These are phyloP conservation scores for Myripristis murdjan DNA, from an alignment of 2,797 vertebrate genomes.

Conservation along the genomic window DNA sequence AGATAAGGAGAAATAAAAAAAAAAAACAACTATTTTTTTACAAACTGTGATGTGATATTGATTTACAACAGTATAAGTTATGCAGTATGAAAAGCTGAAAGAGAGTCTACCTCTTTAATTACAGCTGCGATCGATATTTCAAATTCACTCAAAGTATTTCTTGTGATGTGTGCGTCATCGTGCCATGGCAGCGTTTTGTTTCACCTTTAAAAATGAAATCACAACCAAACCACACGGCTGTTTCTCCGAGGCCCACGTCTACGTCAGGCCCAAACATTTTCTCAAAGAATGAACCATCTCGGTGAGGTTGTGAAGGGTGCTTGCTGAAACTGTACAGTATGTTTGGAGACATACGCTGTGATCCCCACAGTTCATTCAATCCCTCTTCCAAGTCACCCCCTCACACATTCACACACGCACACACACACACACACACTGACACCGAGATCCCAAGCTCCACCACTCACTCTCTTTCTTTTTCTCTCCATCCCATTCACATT, in stretches of 20 bases:
- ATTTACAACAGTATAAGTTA: no score
- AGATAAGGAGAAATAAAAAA: constrained; percentile 13
- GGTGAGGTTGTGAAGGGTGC: no score
- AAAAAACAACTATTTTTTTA: no score
- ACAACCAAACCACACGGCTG: not conserved
- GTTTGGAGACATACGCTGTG: not conserved
- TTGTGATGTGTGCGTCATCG: not conserved
- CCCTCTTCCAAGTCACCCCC: not conserved
- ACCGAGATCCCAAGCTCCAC: constrained; percentile 23
- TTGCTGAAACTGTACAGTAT: no score
- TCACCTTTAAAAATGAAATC: not conserved
- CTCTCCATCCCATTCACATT: constrained; percentile 30
- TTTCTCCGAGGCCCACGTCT: not conserved
- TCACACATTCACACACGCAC: not conserved
- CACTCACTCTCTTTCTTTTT: not conserved
- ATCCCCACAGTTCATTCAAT: constrained; percentile 18
- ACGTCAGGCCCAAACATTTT: not conserved
- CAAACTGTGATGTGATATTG: no score
- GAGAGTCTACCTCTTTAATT: no score
- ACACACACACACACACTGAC: no score
- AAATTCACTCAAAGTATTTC: not conserved
- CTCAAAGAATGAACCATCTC: no score
- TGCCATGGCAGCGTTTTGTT: not conserved
- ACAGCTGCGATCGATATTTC: no score
- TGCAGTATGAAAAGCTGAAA: no score